These are phyloP conservation scores for Dreissena rostriformis DNA, from an alignment of 1,140 invertebrate species.

Conservation along the genomic window DNA sequence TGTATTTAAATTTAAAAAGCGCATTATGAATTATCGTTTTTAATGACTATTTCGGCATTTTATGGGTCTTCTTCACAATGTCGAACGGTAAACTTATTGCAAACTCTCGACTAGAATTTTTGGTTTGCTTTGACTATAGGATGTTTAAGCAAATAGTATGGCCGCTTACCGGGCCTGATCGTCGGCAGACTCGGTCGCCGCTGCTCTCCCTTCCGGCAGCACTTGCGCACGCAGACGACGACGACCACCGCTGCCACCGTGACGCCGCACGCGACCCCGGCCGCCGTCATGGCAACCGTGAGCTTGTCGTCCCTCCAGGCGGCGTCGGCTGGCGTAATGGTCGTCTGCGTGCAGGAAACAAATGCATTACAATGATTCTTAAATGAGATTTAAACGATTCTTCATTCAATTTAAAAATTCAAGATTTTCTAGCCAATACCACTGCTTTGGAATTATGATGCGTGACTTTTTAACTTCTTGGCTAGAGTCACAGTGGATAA, in stretches of 20 bases:
- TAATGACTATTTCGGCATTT: too few species aligned
- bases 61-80: too few species aligned
- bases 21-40: too few species aligned
- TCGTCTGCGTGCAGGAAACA: background rate
- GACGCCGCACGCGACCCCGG: constrained; percentile 14
- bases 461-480: too few species aligned
- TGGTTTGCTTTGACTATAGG: too few species aligned
- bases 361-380: background rate
- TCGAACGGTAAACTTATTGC: too few species aligned
- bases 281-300: background rate
- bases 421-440: too few species aligned
- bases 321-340: background rate
- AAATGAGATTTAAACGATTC: background rate
- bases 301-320: background rate
- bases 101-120: too few species aligned
- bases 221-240: background rate
- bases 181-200: constrained; percentile 5
- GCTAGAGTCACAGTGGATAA: too few species aligned
- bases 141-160: background rate
- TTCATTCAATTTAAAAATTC: background rate
- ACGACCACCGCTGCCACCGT: background rate
- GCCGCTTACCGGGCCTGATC: background rate
- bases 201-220: background rate
- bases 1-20: too few species aligned
- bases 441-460: too few species aligned